phyloP scores from a whole-genome alignment of 2,888 invertebrate genomes.

The Octonoba sinensis region DNA sequence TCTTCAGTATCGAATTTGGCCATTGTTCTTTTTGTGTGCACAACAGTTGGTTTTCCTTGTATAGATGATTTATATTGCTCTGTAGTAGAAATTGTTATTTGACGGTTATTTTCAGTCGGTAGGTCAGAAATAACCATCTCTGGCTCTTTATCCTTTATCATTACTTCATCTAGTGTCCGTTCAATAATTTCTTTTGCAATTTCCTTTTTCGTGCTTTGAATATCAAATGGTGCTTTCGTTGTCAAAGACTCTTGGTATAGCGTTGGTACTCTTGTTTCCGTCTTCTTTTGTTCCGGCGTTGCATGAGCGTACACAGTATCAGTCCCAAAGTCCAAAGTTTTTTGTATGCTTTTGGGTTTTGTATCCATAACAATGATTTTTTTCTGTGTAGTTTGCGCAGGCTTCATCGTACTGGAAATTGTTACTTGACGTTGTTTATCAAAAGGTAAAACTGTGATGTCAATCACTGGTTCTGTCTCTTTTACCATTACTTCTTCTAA shows the following conservation, averaged over 20 bases:
- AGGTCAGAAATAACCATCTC: slow-evolving; percentile 66
- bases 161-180: slow-evolving; percentile 66
- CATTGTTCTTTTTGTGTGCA: too few species aligned
- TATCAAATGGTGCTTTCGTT: not conserved
- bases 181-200: slow-evolving; percentile 48
- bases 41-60: too few species aligned
- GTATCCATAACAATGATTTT: slow-evolving; percentile 25
- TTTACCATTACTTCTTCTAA: slow-evolving; percentile 28
- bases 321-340: not conserved
- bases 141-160: slow-evolving; percentile 72
- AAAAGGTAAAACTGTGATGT: slow-evolving; percentile 22
- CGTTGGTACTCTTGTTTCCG: too few species aligned
- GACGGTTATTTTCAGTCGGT: too few species aligned
- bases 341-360: slow-evolving; percentile 5
- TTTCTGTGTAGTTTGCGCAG: slow-evolving; percentile 12
- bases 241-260: not conserved
- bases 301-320: too few species aligned
- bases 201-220: slow-evolving; percentile 36
- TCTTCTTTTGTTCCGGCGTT: too few species aligned
- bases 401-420: slow-evolving; percentile 25
- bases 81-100: too few species aligned
- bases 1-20: too few species aligned
- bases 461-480: slow-evolving; percentile 28
- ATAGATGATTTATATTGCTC: too few species aligned
- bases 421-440: slow-evolving; percentile 31